Conservation (phyloP, 2,797 vertebrate species). For the Microcaecilia unicolor region DNA sequence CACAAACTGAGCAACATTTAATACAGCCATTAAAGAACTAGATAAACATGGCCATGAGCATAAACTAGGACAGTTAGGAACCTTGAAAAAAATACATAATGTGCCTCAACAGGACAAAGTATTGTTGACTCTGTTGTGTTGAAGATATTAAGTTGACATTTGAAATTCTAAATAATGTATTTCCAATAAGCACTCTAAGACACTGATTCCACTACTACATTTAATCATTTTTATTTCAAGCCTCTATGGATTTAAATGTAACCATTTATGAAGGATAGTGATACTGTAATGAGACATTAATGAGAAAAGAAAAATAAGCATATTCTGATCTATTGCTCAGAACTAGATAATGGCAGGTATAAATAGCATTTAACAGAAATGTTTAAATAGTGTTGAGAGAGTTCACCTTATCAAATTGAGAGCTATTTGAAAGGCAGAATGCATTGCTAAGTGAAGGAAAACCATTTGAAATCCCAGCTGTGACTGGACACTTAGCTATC, state of each 20-base stretch:
- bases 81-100: constrained; percentile 23
- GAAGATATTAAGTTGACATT: constrained; percentile 17
- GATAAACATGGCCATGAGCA: constrained; percentile 26
- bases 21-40: constrained; percentile 15
- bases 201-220: constrained; percentile 27
- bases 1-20: constrained; percentile 21
- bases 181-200: constrained; percentile 25
- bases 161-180: constrained; percentile 33
- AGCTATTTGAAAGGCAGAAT: constrained; percentile 30
- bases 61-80: constrained; percentile 3
- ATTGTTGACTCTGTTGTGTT: constrained; percentile 11
- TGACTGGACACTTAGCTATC: constrained; percentile 48
- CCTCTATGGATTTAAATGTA: not conserved
- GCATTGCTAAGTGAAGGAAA: constrained; percentile 45
- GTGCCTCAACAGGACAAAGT: constrained; percentile 8
- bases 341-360: constrained; percentile 35
- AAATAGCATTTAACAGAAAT: constrained; percentile 34
- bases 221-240: constrained; percentile 14
- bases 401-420: constrained; percentile 40
- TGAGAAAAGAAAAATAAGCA: constrained; percentile 42
- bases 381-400: constrained; percentile 35
- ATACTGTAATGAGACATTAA: not conserved
- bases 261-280: not conserved
- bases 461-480: constrained; percentile 48
- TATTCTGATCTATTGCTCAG: constrained; percentile 23